These are phyloP conservation scores for Siniperca obscura DNA, from an alignment of 2,797 vertebrate genomes.

Conservation along the genomic window DNA sequence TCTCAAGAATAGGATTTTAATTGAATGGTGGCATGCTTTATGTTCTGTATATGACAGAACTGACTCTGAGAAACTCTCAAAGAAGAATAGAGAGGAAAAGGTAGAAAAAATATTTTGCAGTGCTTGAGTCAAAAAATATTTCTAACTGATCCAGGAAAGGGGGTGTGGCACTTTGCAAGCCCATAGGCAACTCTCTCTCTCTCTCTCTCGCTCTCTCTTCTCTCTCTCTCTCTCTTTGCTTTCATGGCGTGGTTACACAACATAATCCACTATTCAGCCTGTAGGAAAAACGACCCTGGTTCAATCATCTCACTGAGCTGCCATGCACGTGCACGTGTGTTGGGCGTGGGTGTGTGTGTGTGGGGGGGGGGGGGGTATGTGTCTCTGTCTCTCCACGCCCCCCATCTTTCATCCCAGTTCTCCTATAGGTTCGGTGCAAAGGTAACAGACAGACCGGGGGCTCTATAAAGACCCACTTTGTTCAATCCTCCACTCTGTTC, in stretches of 20 bases:
- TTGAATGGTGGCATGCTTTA: neutral
- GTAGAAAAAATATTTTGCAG: neutral
- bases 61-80: neutral
- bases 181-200: conserved; percentile 14
- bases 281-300: conserved; percentile 31
- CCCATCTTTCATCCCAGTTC: conserved; percentile 52
- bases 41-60: neutral
- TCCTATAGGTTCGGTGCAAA: conserved; percentile 68
- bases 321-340: conserved; percentile 43
- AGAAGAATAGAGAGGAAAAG: neutral
- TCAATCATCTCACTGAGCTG: conserved; percentile 37
- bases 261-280: conserved; percentile 27
- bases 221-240: conserved; percentile 23
- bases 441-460: conserved; percentile 54
- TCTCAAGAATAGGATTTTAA: neutral
- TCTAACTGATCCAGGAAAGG: conserved; percentile 22
- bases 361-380: neutral
- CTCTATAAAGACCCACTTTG: conserved; percentile 75
- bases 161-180: conserved; percentile 29
- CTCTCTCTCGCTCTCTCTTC: conserved; percentile 10
- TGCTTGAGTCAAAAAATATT: conserved; percentile 34
- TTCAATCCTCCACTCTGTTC: conserved; percentile 29
- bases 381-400: conserved; percentile 58
- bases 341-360: neutral
- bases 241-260: conserved; percentile 66